phyloP scores from a whole-genome alignment of 2,113 vertebrate genomes.

The Dendrocopos noguchii region DNA sequence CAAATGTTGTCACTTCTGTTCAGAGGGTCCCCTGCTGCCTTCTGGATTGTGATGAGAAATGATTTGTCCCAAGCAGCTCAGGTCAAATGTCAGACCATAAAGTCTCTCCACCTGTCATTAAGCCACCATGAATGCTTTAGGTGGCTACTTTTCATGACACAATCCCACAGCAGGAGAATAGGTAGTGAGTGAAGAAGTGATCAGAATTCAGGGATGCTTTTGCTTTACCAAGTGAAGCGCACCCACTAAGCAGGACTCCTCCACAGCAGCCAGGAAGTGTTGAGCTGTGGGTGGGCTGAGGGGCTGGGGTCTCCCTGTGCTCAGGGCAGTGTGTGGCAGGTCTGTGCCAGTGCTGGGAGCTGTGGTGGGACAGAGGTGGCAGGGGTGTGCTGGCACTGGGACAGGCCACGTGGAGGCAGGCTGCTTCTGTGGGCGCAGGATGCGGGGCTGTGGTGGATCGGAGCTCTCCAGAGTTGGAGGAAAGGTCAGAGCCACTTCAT shows the following conservation, averaged over 20 bases:
- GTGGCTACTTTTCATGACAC: neutral
- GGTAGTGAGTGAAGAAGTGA: neutral
- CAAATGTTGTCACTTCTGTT: neutral
- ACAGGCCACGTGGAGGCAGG: neutral
- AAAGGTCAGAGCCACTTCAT: neutral
- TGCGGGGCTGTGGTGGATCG: neutral
- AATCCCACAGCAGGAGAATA: neutral
- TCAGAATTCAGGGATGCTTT: neutral
- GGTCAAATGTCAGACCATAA: neutral
- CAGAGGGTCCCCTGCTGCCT: neutral
- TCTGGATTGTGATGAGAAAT: neutral
- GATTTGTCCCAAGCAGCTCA: neutral
- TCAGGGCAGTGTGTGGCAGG: neutral
- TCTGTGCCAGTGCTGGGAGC: rapidly evolving
- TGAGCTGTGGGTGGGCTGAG: rapidly evolving
- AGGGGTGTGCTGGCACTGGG: neutral
- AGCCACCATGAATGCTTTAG: neutral
- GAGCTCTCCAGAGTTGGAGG: neutral
- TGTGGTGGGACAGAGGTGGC: neutral
- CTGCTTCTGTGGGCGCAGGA: rapidly evolving
- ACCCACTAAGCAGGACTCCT: neutral
- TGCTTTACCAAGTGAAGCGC: neutral
- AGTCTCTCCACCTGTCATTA: neutral
- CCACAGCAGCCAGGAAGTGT: rapidly evolving
- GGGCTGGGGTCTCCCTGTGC: neutral